Conservation (phyloP, 2,113 vertebrate genomes). For the Hippoglossus stenolepis region DNA sequence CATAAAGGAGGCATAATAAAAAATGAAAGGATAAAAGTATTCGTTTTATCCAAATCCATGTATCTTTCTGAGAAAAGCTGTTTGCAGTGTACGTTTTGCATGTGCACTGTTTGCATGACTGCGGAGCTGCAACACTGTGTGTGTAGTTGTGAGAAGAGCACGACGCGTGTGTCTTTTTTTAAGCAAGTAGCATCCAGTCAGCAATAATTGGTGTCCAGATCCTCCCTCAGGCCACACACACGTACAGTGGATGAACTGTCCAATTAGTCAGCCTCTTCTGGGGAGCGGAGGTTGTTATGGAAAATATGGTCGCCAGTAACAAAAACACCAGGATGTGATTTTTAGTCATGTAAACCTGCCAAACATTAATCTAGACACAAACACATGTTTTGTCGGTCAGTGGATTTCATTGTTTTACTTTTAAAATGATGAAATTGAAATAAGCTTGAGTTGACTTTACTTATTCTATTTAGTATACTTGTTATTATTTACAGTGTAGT, state of each 20-base stretch:
- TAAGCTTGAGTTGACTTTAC: neutral
- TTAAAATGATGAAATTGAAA: neutral
- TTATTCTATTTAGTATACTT: neutral
- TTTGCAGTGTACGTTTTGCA: neutral
- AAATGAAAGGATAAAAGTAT: neutral
- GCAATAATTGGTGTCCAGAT: constrained; percentile 34
- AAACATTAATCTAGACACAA: neutral
- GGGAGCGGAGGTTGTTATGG: neutral
- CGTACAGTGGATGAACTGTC: neutral
- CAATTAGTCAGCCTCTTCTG: constrained; percentile 9
- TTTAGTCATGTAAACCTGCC: neutral
- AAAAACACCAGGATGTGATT: neutral
- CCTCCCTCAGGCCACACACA: constrained; percentile 16
- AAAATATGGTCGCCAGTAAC: neutral
- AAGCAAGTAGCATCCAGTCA: constrained; percentile 9
- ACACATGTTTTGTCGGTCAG: neutral
- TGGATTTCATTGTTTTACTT: neutral
- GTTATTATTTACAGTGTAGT: neutral
- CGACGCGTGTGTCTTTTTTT: constrained; percentile 3
- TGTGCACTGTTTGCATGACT: neutral
- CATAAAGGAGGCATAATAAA: neutral
- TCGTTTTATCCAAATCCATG: neutral
- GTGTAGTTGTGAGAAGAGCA: neutral
- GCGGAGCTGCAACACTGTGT: neutral
- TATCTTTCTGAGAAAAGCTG: neutral